These are phyloP conservation scores for Urosaurus nigricauda DNA, from an alignment of 2,797 vertebrate species.

Conservation along the genomic window DNA sequence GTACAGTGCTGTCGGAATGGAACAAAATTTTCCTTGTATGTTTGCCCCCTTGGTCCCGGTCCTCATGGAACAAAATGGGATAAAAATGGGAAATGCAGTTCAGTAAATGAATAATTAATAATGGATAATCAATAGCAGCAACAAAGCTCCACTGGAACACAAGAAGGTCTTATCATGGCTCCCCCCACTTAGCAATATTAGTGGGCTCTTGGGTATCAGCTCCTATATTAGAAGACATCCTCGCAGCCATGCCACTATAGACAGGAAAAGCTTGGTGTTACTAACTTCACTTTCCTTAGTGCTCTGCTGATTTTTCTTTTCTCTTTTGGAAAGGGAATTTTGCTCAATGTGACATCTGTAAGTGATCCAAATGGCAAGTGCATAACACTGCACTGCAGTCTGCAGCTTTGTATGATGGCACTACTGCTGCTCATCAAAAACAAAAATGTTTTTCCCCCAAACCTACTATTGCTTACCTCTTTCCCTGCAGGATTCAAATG, in stretches of 20 bases:
- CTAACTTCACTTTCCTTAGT: background rate
- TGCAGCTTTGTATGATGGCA: slow-evolving; percentile 1
- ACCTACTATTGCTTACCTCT: slow-evolving; percentile 11
- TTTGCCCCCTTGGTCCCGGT: background rate
- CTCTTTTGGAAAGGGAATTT: slow-evolving; percentile 5
- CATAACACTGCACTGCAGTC: background rate
- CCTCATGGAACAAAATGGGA: background rate
- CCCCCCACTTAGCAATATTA: background rate
- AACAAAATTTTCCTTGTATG: background rate
- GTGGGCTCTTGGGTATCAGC: background rate
- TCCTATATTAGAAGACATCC: background rate
- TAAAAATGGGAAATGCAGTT: background rate
- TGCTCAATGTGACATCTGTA: background rate
- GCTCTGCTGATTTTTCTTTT: slow-evolving; percentile 22
- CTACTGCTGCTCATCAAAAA: background rate
- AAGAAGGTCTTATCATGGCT: background rate
- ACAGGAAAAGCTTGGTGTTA: background rate
- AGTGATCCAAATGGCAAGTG: slow-evolving; percentile 8
- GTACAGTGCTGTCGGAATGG: background rate
- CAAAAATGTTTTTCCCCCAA: background rate
- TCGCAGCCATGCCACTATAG: background rate
- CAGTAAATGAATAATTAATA: background rate
- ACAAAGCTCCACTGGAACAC: background rate
- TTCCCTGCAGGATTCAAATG: background rate
- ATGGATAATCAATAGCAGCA: background rate